Evolutionary conservation across 2,888 invertebrate species (phyloP).

Genomic region (Diarsia brunnea): DNA sequence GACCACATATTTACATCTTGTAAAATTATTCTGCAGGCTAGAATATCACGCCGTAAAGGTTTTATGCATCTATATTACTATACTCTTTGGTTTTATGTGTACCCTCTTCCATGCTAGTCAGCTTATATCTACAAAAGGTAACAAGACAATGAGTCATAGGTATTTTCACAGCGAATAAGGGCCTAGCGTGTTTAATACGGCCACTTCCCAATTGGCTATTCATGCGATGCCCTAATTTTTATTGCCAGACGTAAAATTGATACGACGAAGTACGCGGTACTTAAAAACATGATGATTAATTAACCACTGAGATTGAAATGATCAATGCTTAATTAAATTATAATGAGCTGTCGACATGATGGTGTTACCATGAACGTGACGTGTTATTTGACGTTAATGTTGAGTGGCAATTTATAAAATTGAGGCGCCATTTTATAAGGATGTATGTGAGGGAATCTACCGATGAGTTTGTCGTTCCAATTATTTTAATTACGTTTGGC

Average conservation of each 20-base stretch:
- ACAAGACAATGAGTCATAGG: background rate
- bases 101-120: background rate
- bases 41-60: too few species aligned
- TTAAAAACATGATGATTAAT: conserved; percentile 52
- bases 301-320: conserved; percentile 51
- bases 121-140: background rate
- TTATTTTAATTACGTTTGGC: conserved; percentile 59
- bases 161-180: conserved; percentile 1
- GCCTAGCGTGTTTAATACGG: conserved; percentile 13
- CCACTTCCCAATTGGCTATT: background rate
- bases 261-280: conserved; percentile 22
- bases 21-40: too few species aligned
- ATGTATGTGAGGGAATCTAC: conserved; percentile 35
- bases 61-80: too few species aligned
- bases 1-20: too few species aligned
- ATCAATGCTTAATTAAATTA: conserved; percentile 61
- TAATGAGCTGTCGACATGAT: conserved; percentile 54
- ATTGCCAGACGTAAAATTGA: conserved; percentile 4
- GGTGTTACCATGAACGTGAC: conserved; percentile 52
- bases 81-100: too few species aligned
- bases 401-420: conserved; percentile 59
- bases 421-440: conserved; percentile 37
- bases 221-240: background rate
- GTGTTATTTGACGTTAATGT: conserved; percentile 56
- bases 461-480: conserved; percentile 52